Evolutionary conservation across 2,113 vertebrate species (phyloP).

Genomic region (Onychorhynchus coronatus): DNA sequence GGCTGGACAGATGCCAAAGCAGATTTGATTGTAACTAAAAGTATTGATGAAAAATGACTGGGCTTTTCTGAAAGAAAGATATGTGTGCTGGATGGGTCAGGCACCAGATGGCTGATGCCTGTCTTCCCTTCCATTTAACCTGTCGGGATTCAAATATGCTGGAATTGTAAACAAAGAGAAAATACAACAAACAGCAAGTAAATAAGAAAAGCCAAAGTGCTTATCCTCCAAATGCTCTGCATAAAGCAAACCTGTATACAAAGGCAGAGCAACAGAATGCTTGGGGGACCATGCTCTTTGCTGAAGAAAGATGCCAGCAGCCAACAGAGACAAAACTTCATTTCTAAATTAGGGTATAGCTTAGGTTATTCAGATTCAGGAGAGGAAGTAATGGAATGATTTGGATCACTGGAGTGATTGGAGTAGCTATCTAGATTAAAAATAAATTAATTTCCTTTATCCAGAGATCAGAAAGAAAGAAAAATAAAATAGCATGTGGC

Average conservation of each 20-base stretch:
- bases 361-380: neutral
- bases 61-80: conserved; percentile 35
- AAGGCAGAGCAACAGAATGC: neutral
- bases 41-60: conserved; percentile 25
- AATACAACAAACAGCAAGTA: conserved; percentile 19
- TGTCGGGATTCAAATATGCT: neutral
- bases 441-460: neutral
- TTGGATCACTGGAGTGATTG: neutral
- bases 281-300: neutral
- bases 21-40: conserved; percentile 49
- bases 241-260: conserved; percentile 15
- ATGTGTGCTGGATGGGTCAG: neutral
- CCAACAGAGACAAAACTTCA: neutral
- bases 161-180: conserved; percentile 22
- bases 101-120: neutral
- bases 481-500: accelerated
- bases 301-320: neutral
- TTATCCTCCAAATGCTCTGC: neutral
- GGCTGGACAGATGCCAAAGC: conserved; percentile 44
- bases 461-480: neutral
- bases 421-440: neutral
- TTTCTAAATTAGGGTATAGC: conserved; percentile 17
- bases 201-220: neutral
- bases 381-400: neutral
- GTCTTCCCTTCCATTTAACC: conserved; percentile 23